Base-by-base conservation (phyloP, 2,888 invertebrate genomes). In the Agrotis exclamationis region DNA sequence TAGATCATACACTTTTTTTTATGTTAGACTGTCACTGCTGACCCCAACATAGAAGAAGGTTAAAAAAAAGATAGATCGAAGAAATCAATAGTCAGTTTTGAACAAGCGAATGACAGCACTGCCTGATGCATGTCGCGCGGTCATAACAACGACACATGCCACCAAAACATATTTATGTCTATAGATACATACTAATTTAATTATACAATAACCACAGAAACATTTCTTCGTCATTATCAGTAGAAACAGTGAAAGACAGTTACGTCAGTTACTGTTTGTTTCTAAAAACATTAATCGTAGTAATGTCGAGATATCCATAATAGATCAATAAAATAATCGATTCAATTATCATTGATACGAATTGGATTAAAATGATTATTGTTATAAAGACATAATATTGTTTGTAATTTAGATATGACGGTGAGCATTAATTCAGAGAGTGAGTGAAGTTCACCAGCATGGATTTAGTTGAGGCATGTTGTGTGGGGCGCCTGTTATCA, bases 401-500 rank as follows among this genome's bases (percentile, higher is more conserved):
- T 9, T 11, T 39, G 45, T 67, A 14, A 50, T 57, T 50, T n/a
- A 74, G 45, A 67, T 67, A 66, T 16, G 13, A 22, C 33, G 33
- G 44, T 57, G 18, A 45, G 18, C 44, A 33, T 57, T 5, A 63
- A 53, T 50, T 24, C 45, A 20, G 48, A 16, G 47, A 22, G 33
- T 68, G 48, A n/a, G 22, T 47, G 20, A 9, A 47, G 9, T 9
- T 22, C 33, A 4, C 20, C 16, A 9, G 9, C 11, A 24, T 22
- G 47, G 16, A 54, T 74, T n/a, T 64, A 44, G 47, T 44, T 18
- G 9, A 13, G 9, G 3, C 3, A 14, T 39, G 14, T 14, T 14
- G 13, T 24, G 33, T 53, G 7, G 13, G 24, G 20, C 20, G 39
- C 14, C 13, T 4, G 14, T 28, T 71, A 44, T 65, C 75, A 54